Percentiles rank a stretch among this genome's conserved stretches.
Evolutionary conservation across 2,888 invertebrate species (phyloP).

Genomic region (Osmoderma eremita): DNA sequence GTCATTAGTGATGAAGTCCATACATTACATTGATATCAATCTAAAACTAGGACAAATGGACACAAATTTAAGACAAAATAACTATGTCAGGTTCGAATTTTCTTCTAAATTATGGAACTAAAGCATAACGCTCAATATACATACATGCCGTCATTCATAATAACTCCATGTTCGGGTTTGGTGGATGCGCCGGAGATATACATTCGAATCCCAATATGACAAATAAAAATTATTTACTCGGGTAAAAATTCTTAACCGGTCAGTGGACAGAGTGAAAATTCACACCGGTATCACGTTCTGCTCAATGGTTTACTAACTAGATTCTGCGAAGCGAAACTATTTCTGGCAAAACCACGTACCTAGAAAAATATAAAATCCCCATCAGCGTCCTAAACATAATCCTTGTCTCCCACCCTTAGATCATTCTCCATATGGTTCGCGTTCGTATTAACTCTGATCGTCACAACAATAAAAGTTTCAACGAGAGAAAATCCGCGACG

Average conservation of each 20-base stretch:
- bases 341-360: too few species aligned
- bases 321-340: too few species aligned
- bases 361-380: too few species aligned
- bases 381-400: too few species aligned
- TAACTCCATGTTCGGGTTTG: constrained; percentile 93
- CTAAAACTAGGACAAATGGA: too few species aligned
- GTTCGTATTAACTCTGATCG: constrained; percentile 30
- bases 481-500: constrained; percentile 25
- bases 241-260: constrained; percentile 91
- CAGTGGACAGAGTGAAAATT: constrained; percentile 97
- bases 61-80: too few species aligned
- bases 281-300: constrained; percentile 88
- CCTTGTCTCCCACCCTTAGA: too few species aligned
- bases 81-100: too few species aligned
- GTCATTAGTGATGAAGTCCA: too few species aligned
- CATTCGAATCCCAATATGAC: constrained; percentile 94
- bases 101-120: too few species aligned
- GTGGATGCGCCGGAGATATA: constrained; percentile 96
- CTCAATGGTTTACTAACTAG: constrained; percentile 73
- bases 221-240: constrained; percentile 95
- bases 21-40: too few species aligned
- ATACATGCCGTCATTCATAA: constrained; percentile 79
- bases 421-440: constrained; percentile 6
- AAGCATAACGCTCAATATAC: too few species aligned
- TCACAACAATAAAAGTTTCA: constrained; percentile 30